phyloP scores from a whole-genome alignment of 2,888 invertebrate genomes.

The Lycaena phlaeas region DNA sequence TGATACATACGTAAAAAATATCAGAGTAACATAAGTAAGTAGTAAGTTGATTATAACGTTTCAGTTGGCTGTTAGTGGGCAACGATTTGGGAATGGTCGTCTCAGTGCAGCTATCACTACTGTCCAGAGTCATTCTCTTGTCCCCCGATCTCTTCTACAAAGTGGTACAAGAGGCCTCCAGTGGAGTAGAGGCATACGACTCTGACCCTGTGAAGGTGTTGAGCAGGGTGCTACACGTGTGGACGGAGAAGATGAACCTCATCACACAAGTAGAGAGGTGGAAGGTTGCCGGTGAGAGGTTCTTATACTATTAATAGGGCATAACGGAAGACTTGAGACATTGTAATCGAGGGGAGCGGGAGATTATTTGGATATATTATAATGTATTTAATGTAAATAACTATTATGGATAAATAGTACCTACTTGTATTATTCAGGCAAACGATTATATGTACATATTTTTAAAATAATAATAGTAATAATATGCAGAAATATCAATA shows the following conservation, averaged over 20 bases:
- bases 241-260: slow-evolving; percentile 85
- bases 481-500: too few relatives aligned
- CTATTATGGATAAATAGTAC: too few relatives aligned
- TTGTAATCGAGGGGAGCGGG: too few relatives aligned
- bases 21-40: too few relatives aligned
- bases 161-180: slow-evolving; percentile 61
- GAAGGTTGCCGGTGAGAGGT: slow-evolving; percentile 83
- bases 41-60: too few relatives aligned
- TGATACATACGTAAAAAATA: too few relatives aligned
- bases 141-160: slow-evolving; percentile 79
- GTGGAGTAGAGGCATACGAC: slow-evolving; percentile 48
- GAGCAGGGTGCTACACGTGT: slow-evolving; percentile 80
- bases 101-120: slow-evolving; percentile 83
- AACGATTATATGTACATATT: too few relatives aligned
- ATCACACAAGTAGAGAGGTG: slow-evolving; percentile 85
- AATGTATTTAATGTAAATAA: too few relatives aligned
- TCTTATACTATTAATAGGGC: slow-evolving; percentile 9
- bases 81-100: slow-evolving; percentile 82
- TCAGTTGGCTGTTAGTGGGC: slow-evolving; percentile 77
- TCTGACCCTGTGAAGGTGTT: slow-evolving; percentile 78
- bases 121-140: slow-evolving; percentile 83
- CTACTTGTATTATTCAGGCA: too few relatives aligned
- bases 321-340: too few relatives aligned
- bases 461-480: too few relatives aligned
- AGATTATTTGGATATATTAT: too few relatives aligned